A percentile compares a stretch with the other conserved stretches of the same genome.
Conservation (phyloP, 2,113 vertebrate species). For the Phrynosoma platyrhinos region DNA sequence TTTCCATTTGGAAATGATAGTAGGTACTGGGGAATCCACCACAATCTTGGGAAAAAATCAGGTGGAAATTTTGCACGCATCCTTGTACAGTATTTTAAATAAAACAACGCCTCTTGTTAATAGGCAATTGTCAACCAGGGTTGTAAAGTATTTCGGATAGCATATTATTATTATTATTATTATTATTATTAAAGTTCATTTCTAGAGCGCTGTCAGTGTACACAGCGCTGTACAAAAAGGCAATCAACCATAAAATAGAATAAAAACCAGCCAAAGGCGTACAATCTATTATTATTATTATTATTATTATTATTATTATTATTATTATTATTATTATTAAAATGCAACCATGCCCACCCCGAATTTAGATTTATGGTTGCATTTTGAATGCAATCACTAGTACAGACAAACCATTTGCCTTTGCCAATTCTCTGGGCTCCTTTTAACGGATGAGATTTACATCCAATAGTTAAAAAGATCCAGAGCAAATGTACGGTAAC, state of each 20-base stretch:
- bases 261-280: too few species aligned
- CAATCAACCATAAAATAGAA: too few species aligned
- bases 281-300: too few species aligned
- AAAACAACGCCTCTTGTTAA: neutral
- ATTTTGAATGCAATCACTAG: neutral
- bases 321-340: too few species aligned
- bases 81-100: neutral
- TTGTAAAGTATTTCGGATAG: neutral
- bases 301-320: neutral
- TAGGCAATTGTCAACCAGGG: too few species aligned
- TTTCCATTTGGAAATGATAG: neutral
- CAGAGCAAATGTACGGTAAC: neutral
- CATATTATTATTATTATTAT: neutral
- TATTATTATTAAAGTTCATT: too few species aligned
- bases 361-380: neutral
- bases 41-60: neutral
- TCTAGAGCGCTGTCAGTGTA: too few species aligned
- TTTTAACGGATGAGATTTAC: conserved; percentile 1
- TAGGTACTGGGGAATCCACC: neutral
- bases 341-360: too few species aligned
- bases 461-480: neutral
- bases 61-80: neutral
- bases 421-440: neutral
- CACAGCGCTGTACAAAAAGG: too few species aligned
- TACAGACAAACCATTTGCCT: neutral